phyloP scores from a whole-genome alignment of 2,888 invertebrate genomes.

The Aromia moschata region DNA sequence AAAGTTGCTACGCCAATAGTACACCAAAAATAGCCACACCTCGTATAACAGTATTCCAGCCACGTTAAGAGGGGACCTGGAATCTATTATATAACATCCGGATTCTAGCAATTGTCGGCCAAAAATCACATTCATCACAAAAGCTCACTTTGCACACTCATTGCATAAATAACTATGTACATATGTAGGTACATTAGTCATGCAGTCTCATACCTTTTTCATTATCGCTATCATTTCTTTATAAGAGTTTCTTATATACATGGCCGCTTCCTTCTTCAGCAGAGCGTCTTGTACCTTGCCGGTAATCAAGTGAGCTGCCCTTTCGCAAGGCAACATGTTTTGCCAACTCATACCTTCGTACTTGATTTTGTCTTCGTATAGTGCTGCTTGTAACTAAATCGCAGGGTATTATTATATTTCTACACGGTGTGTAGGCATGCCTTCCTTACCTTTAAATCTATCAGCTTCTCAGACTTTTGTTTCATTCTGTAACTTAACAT shows the following conservation, averaged over 20 bases:
- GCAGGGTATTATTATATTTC: slow-evolving; percentile 10
- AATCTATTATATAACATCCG: not conserved
- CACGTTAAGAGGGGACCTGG: too few relatives aligned
- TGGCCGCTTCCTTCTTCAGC: slow-evolving; percentile 72
- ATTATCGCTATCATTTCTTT: slow-evolving; percentile 70
- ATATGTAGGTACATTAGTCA: too few relatives aligned
- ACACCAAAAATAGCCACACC: too few relatives aligned
- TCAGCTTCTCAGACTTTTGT: slow-evolving; percentile 69
- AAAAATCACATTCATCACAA: not conserved
- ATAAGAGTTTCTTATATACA: slow-evolving; percentile 72
- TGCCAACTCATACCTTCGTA: slow-evolving; percentile 59
- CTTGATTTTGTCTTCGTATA: slow-evolving; percentile 65
- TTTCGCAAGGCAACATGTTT: slow-evolving; percentile 62
- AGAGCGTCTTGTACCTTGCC: slow-evolving; percentile 71
- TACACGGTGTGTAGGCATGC: slow-evolving; percentile 4
- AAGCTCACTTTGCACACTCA: too few relatives aligned
- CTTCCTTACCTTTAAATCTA: slow-evolving; percentile 66
- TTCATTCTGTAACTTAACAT: slow-evolving; percentile 69
- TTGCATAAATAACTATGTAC: too few relatives aligned
- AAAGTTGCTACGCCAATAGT: too few relatives aligned
- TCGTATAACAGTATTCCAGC: too few relatives aligned
- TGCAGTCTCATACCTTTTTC: slow-evolving; percentile 72
- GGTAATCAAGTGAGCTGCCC: slow-evolving; percentile 68
- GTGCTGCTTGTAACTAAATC: slow-evolving; percentile 65
- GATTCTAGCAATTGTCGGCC: not conserved